Percentiles rank a stretch among this genome's conserved stretches.
Conservation (phyloP, 2,113 vertebrate species). For the Daphoenositta chrysoptera region DNA sequence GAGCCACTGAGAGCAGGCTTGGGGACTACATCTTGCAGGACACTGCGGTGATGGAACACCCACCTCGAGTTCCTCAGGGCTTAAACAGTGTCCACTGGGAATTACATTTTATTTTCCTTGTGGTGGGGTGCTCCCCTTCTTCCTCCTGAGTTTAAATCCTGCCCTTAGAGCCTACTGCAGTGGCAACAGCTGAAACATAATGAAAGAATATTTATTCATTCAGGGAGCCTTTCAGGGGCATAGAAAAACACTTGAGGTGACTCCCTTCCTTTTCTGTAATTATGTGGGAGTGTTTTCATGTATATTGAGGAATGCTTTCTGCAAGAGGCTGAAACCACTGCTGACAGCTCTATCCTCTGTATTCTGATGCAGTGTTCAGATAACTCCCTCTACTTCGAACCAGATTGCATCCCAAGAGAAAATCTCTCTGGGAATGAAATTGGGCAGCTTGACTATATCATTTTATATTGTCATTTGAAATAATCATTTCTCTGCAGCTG, state of each 20-base stretch:
- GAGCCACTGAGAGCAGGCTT: neutral
- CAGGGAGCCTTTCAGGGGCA: neutral
- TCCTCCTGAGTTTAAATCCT: neutral
- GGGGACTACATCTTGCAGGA: neutral
- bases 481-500: slow-evolving; percentile 58
- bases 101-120: neutral
- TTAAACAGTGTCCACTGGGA: neutral
- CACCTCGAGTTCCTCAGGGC: neutral
- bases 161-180: neutral
- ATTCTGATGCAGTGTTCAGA: slow-evolving; percentile 33
- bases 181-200: neutral
- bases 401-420: slow-evolving; percentile 27
- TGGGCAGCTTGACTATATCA: slow-evolving; percentile 35
- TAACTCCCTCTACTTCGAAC: slow-evolving; percentile 12
- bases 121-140: neutral
- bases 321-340: neutral
- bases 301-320: neutral
- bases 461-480: slow-evolving; percentile 53
- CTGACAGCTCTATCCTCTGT: slow-evolving; percentile 1
- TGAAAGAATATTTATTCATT: neutral
- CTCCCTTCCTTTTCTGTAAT: neutral
- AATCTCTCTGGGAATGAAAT: slow-evolving; percentile 45
- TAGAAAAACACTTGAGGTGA: neutral
- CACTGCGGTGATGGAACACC: accelerated
- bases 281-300: neutral